Evolutionary conservation across 2,797 vertebrate genomes (phyloP), one percentile per base, ranked within the genome.

Genomic region (Peromyscus aztecus): DNA sequence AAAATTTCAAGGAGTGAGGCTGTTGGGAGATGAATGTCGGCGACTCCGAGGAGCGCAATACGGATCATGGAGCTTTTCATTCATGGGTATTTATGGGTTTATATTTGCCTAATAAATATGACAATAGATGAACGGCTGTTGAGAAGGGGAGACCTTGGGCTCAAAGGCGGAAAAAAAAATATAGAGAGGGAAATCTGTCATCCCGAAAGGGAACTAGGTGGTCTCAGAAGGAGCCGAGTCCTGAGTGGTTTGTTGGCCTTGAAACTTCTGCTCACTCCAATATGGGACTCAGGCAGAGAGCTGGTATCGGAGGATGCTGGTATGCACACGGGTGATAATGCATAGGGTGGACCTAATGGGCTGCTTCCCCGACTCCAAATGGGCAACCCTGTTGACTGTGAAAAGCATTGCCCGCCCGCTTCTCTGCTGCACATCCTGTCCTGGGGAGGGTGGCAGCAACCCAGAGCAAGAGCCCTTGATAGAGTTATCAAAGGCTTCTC

Each of bases 81-180:
- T 93, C 43, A 12, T 40, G 67, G 89, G 85, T 98, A 97, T 98
- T 98, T 98, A 98, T 98, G 98, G 94, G 67, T 95, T 97, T 96
- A 92, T 97, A 96, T 98, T 98, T 98, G 96, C 97, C 91, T 93
- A 97, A 97, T 97, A 97, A 97, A 97, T 96, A 93, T n/a, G 95
- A 97, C 94, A 96, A 97, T 94, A 93, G 93, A 83, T 43, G 87
- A 94, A 83, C 94, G 89, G 96, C 97, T 97, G 92, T 69, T 89
- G 97, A 82, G 94, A 90, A 94, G 90, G 95, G 81, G 84, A 96
- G 76, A 90, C 63, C 86, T 13, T 52, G 43, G 65, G 77, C 67
- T 89, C 55, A 37, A 43, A 61, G 80, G 12, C 3, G 17, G n/a
- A n/a, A n/a, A 40, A 3, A 40, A 49, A 3, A 67, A 40, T 23